Percentiles rank a stretch among this genome's conserved stretches.
These are phyloP conservation scores for Gobio occitaniae DNA, from an alignment of 2,797 vertebrate species.

Conservation along the genomic window DNA sequence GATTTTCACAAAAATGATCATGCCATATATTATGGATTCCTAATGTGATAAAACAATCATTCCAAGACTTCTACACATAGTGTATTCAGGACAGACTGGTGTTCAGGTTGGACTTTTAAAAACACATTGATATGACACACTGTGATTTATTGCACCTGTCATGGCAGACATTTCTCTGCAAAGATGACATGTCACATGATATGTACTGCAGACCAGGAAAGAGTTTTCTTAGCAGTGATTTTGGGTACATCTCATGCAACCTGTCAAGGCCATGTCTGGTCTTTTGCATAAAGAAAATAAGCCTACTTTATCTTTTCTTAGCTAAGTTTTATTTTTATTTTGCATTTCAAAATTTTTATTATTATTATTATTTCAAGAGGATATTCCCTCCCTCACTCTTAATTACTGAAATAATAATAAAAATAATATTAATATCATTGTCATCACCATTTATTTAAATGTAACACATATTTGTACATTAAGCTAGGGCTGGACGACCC, in stretches of 20 bases:
- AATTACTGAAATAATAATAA: neutral
- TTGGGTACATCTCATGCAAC: neutral
- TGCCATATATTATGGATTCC: neutral
- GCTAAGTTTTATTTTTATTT: neutral
- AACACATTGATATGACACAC: constrained; percentile 40
- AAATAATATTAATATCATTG: neutral
- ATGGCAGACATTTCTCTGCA: constrained; percentile 20
- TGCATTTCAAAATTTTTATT: neutral
- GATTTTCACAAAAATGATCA: neutral
- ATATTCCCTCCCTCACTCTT: neutral
- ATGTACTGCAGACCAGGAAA: constrained; percentile 26
- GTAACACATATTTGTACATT: neutral
- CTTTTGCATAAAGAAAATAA: constrained; percentile 26
- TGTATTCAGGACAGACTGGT: neutral
- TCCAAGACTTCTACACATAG: constrained; percentile 10
- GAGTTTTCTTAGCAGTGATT: constrained; percentile 31
- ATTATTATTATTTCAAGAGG: neutral
- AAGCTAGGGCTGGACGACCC: neutral
- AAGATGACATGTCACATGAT: constrained; percentile 45
- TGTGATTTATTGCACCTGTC: constrained; percentile 59
- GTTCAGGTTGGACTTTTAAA: constrained; percentile 26
- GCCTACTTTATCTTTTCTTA: neutral
- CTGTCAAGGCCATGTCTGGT: neutral
- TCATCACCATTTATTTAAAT: neutral
- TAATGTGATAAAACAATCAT: constrained; percentile 13